A percentile compares a stretch with the other conserved stretches of the same genome.
These are phyloP conservation scores for Coenonympha arcania DNA, from an alignment of 2,888 invertebrate genomes.

Conservation along the genomic window DNA sequence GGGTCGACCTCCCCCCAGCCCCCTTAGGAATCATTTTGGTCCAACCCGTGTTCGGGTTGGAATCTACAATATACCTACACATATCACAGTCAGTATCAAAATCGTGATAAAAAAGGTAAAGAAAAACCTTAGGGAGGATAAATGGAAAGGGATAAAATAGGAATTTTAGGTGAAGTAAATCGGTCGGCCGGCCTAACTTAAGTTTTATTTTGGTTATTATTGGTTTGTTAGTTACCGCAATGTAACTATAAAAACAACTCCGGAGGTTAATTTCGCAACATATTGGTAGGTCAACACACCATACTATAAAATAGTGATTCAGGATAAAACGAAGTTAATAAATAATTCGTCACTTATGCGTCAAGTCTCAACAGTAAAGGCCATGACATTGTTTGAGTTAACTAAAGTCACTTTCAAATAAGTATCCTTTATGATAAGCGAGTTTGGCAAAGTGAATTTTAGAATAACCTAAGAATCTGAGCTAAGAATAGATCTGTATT, in stretches of 20 bases:
- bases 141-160: neutral
- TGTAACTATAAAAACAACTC: no score
- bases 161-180: no score
- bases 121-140: neutral
- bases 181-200: neutral
- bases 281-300: no score
- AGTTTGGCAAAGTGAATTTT: neutral
- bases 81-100: neutral
- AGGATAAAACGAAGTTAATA: neutral
- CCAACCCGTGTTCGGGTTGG: neutral
- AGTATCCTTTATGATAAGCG: neutral
- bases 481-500: neutral
- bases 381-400: neutral
- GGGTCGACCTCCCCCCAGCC: neutral
- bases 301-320: no score
- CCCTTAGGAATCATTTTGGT: conserved; percentile 1
- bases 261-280: no score
- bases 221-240: no score
- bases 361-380: neutral
- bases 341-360: neutral
- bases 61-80: no score
- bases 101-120: neutral
- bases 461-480: neutral
- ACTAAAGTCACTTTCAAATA: conserved; percentile 3
- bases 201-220: no score